Percentiles rank a stretch among this genome's conserved stretches.
phyloP scores from a whole-genome alignment of 2,888 invertebrate genomes.

The Salticus scenicus region DNA sequence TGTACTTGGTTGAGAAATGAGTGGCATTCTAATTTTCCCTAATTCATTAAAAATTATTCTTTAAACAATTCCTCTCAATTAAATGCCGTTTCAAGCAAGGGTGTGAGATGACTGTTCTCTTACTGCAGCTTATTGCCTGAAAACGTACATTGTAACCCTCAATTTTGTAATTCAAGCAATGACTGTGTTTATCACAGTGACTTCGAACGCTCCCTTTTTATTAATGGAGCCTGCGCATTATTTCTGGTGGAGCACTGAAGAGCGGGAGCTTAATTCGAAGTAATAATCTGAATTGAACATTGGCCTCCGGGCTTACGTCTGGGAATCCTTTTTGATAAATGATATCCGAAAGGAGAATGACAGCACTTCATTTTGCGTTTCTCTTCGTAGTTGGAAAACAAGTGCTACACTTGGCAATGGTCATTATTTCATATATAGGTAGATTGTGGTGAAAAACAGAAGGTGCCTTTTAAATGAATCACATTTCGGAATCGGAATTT shows the following conservation, averaged over 20 bases:
- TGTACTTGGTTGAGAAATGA: not conserved
- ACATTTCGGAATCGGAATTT: too few relatives aligned
- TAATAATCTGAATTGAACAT: slow-evolving; percentile 60
- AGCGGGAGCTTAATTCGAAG: slow-evolving; percentile 53
- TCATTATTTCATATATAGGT: too few relatives aligned
- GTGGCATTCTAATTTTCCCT: not conserved
- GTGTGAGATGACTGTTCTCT: not conserved
- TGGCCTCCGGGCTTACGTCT: slow-evolving; percentile 54
- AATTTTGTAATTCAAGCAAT: slow-evolving; percentile 6
- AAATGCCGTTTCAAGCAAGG: not conserved
- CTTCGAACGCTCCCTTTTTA: not conserved
- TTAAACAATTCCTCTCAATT: slow-evolving; percentile 3
- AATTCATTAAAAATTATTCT: not conserved
- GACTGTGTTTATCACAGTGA: not conserved
- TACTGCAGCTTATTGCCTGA: not conserved
- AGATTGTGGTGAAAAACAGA: too few relatives aligned
- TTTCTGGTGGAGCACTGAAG: slow-evolving; percentile 14
- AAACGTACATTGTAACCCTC: not conserved
- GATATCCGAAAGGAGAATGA: slow-evolving; percentile 50
- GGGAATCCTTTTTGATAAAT: slow-evolving; percentile 63
- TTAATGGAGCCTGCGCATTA: not conserved
- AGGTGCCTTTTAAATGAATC: too few relatives aligned
- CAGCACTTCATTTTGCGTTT: slow-evolving; percentile 7
- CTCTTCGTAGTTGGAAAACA: slow-evolving; percentile 20
- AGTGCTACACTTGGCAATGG: slow-evolving; percentile 36